Evolutionary conservation across 2,113 vertebrate genomes (phyloP).

Genomic region (Hippocampus comes): DNA sequence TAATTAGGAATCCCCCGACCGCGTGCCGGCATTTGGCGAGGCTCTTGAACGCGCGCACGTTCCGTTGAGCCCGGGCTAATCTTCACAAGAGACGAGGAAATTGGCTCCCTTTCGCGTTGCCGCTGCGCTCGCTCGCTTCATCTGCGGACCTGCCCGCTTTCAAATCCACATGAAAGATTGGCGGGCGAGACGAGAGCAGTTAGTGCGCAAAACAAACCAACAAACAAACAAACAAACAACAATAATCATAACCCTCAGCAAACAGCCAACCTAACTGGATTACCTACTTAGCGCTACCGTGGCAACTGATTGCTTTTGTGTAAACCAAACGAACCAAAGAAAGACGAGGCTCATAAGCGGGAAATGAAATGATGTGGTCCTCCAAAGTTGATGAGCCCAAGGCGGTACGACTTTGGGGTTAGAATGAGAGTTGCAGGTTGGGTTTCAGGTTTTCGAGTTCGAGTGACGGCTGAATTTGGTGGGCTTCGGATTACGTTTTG

Average conservation of each 20-base stretch:
- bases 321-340: conserved; percentile 37
- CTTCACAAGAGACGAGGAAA: conserved; percentile 68
- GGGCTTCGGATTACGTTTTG: too few relatives aligned
- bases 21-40: conserved; percentile 69
- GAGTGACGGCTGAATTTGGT: too few relatives aligned
- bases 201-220: conserved; percentile 26
- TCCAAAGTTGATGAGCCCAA: conserved; percentile 13
- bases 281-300: conserved; percentile 52
- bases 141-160: conserved; percentile 59
- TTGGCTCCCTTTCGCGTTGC: conserved; percentile 50
- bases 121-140: conserved; percentile 55
- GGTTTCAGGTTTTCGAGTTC: too few relatives aligned
- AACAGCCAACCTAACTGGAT: conserved; percentile 41
- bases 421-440: conserved; percentile 7
- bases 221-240: conserved; percentile 20
- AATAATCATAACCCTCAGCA: conserved; percentile 19
- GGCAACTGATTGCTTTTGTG: conserved; percentile 55
- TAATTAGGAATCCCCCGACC: conserved; percentile 70
- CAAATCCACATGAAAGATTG: conserved; percentile 59
- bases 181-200: conserved; percentile 35
- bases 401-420: conserved; percentile 6
- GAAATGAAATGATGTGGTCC: conserved; percentile 16
- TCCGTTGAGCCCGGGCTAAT: conserved; percentile 70
- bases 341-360: conserved; percentile 34
- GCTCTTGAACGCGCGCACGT: conserved; percentile 72